A percentile compares a stretch with the other conserved stretches of the same genome.
Conservation (phyloP, 2,113 vertebrate species). For the Heloderma charlesbogerti region DNA sequence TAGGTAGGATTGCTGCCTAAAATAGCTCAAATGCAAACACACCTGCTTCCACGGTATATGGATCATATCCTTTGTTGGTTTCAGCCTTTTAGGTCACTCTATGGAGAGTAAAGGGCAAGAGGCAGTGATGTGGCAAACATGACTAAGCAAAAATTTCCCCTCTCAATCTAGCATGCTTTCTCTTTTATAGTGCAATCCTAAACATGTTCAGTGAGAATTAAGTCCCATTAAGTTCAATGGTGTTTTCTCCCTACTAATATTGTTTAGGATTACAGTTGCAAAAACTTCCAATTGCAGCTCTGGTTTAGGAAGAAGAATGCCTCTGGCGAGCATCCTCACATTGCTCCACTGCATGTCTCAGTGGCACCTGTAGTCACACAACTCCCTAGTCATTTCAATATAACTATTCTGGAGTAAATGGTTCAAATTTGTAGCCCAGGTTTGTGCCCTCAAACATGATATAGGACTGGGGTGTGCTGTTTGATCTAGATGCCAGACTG, state of each 20-base stretch:
- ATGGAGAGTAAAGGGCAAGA: neutral
- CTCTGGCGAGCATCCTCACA: neutral
- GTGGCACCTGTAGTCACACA: neutral
- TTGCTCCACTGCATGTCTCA: neutral
- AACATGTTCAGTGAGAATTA: neutral
- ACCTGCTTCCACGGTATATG: neutral
- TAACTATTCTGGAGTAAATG: conserved; percentile 5
- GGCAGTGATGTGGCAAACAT: neutral
- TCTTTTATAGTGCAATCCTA: neutral
- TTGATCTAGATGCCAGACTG: neutral
- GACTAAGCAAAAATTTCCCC: neutral
- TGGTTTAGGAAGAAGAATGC: neutral
- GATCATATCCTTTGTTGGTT: conserved; percentile 13
- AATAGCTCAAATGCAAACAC: neutral
- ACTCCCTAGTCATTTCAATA: neutral
- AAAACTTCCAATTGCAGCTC: neutral
- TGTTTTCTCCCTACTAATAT: neutral
- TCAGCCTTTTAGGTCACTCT: neutral
- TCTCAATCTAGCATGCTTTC: neutral
- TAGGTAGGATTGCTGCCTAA: neutral
- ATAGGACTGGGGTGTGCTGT: neutral
- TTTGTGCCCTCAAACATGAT: neutral
- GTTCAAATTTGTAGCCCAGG: neutral
- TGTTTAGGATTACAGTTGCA: neutral
- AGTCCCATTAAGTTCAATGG: neutral